Evolutionary conservation across 2,797 vertebrate genomes (phyloP).

Genomic region (Danio jaintianensis): DNA sequence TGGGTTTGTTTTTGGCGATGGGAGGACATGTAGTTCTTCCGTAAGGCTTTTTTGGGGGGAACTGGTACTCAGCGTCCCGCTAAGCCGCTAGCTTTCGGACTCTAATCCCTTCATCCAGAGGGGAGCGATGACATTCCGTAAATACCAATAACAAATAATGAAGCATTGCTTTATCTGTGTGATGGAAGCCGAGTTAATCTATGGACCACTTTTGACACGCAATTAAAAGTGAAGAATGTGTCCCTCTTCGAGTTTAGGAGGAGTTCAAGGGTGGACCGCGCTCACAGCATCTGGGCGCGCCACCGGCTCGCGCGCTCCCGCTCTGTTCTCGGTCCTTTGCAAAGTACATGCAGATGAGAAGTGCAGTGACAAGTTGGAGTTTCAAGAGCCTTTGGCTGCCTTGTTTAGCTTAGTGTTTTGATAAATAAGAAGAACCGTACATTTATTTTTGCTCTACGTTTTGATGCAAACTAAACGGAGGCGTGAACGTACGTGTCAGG

Average conservation of each 20-base stretch:
- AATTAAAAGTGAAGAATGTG: slow-evolving; percentile 82
- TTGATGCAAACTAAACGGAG: background rate
- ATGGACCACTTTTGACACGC: slow-evolving; percentile 78
- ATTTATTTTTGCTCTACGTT: slow-evolving; percentile 1
- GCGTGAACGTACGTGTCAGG: no score
- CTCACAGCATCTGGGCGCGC: background rate
- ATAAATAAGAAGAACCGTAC: slow-evolving; percentile 32
- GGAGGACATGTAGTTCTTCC: slow-evolving; percentile 65
- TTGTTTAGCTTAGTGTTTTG: slow-evolving; percentile 46
- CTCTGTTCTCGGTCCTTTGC: background rate
- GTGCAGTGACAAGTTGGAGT: slow-evolving; percentile 22
- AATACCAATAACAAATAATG: slow-evolving; percentile 86
- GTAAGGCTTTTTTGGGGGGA: slow-evolving; percentile 24
- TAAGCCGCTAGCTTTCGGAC: slow-evolving; percentile 76
- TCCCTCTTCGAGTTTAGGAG: slow-evolving; percentile 55
- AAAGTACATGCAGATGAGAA: slow-evolving; percentile 21
- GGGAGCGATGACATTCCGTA: slow-evolving; percentile 73
- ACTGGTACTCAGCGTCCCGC: slow-evolving; percentile 65
- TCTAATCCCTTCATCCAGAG: slow-evolving; percentile 75
- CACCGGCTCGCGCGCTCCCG: background rate
- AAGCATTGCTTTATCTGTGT: slow-evolving; percentile 70
- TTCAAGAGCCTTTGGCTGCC: slow-evolving; percentile 29
- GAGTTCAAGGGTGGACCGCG: slow-evolving; percentile 16
- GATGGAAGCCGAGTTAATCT: slow-evolving; percentile 81
- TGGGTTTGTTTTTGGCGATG: slow-evolving; percentile 58